These are phyloP conservation scores for Steatocranus sp. DNA, from an alignment of 2,797 vertebrate genomes.

Conservation along the genomic window DNA sequence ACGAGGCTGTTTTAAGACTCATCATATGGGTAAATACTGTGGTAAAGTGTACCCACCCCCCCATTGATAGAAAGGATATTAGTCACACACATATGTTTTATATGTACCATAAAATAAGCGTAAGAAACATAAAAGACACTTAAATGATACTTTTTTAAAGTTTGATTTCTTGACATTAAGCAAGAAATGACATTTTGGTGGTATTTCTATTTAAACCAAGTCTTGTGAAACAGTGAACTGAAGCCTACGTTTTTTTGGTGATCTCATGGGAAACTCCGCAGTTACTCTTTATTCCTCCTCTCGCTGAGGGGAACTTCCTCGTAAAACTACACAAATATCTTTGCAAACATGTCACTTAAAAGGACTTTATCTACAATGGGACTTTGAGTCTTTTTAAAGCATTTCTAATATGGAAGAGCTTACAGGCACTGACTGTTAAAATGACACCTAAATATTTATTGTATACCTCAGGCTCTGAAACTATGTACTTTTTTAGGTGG, in stretches of 20 bases:
- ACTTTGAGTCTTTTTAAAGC: not conserved
- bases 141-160: not conserved
- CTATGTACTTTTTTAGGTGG: not conserved
- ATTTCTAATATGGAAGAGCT: not conserved
- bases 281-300: constrained; percentile 11
- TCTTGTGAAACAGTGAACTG: not conserved
- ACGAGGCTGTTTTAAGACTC: constrained; percentile 1
- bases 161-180: not conserved
- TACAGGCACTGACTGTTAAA: not conserved
- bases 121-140: not conserved
- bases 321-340: not conserved
- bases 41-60: not conserved
- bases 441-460: not conserved
- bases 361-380: not conserved
- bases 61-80: not conserved
- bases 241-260: constrained; percentile 2
- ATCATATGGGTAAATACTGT: not conserved
- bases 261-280: constrained; percentile 58
- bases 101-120: not conserved
- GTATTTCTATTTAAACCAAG: not conserved
- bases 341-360: not conserved
- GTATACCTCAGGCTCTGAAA: not conserved
- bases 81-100: not conserved
- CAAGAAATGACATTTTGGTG: not conserved
- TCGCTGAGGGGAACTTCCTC: not conserved